Conservation (phyloP, 2,888 invertebrate species). For the Tetanocera ferruginea region DNA sequence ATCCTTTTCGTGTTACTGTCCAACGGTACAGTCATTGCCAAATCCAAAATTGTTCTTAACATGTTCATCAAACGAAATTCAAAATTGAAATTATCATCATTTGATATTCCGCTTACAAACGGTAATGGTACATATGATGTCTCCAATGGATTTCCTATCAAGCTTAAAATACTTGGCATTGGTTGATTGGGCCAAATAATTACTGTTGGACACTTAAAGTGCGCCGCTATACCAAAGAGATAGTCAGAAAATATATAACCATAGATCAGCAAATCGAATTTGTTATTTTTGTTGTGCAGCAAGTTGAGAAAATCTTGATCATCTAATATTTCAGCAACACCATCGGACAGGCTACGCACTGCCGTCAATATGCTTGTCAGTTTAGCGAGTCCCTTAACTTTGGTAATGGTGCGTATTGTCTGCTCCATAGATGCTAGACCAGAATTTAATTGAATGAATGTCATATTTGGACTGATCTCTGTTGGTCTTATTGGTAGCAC, state of each 20-base stretch:
- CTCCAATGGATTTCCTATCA: conserved; percentile 52
- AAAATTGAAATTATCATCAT: conserved; percentile 42
- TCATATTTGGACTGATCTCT: neutral
- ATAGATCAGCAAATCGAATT: conserved; percentile 55
- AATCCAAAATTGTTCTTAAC: neutral
- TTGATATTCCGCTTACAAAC: neutral
- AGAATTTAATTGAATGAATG: conserved; percentile 37
- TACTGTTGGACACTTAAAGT: conserved; percentile 56
- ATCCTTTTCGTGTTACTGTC: neutral
- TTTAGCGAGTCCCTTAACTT: neutral
- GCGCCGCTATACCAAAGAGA: conserved; percentile 54
- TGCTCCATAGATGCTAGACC: neutral
- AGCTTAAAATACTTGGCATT: conserved; percentile 39
- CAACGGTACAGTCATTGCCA: neutral
- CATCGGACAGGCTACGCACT: neutral
- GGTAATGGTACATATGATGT: conserved; percentile 46
- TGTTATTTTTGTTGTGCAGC: conserved; percentile 46
- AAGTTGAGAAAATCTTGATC: conserved; percentile 49
- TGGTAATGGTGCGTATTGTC: neutral
- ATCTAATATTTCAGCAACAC: conserved; percentile 39
- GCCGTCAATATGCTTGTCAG: neutral
- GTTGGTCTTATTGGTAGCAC: conserved; percentile 33
- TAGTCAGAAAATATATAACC: conserved; percentile 53
- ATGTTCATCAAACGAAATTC: conserved; percentile 48
- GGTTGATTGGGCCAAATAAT: conserved; percentile 50